These are phyloP conservation scores for Hetaerina titia DNA, from an alignment of 2,888 invertebrate genomes.

Conservation along the genomic window DNA sequence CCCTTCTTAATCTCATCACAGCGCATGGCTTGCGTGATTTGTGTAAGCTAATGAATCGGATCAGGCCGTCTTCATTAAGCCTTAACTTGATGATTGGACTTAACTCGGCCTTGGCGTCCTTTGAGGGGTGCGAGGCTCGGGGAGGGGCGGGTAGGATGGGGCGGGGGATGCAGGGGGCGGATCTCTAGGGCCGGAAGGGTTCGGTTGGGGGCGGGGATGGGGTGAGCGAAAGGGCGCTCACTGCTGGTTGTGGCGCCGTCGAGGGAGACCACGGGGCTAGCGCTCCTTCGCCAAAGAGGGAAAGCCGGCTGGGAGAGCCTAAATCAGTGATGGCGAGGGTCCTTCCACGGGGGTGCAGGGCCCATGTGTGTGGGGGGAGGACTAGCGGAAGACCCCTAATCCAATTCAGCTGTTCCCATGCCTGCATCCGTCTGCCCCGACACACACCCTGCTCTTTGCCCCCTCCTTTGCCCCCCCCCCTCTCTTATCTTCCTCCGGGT, in stretches of 20 bases:
- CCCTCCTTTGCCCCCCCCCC: neutral
- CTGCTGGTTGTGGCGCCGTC: too few species aligned
- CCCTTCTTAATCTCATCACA: slow-evolving; percentile 20
- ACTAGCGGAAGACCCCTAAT: neutral
- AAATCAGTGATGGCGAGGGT: neutral
- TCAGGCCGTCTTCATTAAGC: slow-evolving; percentile 14
- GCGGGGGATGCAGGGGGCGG: too few species aligned
- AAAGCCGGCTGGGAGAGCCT: neutral
- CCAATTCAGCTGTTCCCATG: neutral
- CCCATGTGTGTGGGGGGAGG: too few species aligned
- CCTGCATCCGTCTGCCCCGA: too few species aligned
- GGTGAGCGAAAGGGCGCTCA: neutral
- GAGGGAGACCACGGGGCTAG: too few species aligned
- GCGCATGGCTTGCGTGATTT: neutral
- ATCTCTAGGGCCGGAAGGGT: too few species aligned
- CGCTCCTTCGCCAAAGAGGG: too few species aligned
- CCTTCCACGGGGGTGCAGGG: neutral
- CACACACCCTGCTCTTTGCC: neutral
- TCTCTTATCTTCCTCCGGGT: neutral
- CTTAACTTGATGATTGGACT: slow-evolving; percentile 21
- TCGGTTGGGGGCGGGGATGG: neutral
- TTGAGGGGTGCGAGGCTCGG: neutral
- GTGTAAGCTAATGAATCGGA: slow-evolving; percentile 44
- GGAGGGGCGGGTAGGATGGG: neutral
- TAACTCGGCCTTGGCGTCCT: neutral